Base-by-base conservation (phyloP, 1,140 invertebrate genomes). In the Heliconius congener region DNA sequence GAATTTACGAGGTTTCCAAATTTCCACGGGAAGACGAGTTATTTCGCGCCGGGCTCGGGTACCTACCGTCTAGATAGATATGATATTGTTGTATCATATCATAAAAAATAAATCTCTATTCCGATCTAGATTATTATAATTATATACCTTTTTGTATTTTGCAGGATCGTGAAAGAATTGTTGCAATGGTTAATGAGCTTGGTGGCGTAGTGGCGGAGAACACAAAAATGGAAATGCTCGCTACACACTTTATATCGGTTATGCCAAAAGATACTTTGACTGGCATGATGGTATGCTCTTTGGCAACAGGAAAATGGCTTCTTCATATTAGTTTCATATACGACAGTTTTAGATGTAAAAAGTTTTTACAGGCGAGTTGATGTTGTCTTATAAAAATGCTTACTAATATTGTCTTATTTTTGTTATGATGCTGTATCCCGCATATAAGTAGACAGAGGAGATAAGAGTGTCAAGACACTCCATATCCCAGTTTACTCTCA, bases 201-300 rank as follows among this genome's bases (percentile, higher is more conserved):
- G 93, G 91, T 8, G 93, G 93, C 8, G 92, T 93, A 1, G 92
- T 94, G 1, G 92, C 92, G 0, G 91, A 93, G 76, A 94, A 93
- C 76, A 94, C 93, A n/a, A 93, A 93, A 80, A 94, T 94, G 93
- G 93, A 94, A 70, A 94, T 94, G 93, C 80, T 93, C 77, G 87
- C 93, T 71, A 94, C 92, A 73, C 93, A 94, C 81, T 94, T 91
- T 77, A 88, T 94, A 75, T 87, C 91, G 42, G 87, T 92, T 76
- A 83, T 94, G 82, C 93, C 93, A 19, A 90, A 87, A 50, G 93
- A 94, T 80, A 93, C 93, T 8, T 92, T 88, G 72, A 90, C 92
- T 3, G 93, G 92, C 4, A 94, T 94, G 93, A 94, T 94, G 89
- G 92, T 94, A 71, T 94, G 93, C 78, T 87, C 93, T 0, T 86